Conservation (phyloP, 2,113 vertebrate species). For the Apodemus speciosus region DNA sequence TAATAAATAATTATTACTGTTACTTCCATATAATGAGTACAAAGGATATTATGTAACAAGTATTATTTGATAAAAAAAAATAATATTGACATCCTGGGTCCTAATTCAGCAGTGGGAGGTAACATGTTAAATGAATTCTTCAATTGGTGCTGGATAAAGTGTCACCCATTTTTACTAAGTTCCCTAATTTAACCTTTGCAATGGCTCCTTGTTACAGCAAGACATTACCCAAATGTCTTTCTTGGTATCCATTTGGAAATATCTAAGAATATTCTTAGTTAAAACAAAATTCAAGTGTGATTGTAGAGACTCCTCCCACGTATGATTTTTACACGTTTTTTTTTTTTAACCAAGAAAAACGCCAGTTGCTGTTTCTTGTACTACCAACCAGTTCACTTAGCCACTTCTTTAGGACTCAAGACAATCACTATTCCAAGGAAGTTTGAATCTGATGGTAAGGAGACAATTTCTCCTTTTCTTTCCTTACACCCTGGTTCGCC, state of each 20-base stretch:
- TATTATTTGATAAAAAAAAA: not conserved
- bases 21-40: not conserved
- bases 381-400: not conserved
- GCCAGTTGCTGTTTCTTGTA: not conserved
- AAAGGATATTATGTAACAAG: not conserved
- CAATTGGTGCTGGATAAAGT: not conserved
- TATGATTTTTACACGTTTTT: not conserved
- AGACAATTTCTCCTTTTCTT: conserved; percentile 24
- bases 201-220: not conserved
- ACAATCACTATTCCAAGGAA: not conserved
- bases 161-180: not conserved
- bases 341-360: not conserved
- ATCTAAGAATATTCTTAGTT: not conserved
- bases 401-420: conserved; percentile 9
- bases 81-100: conserved; percentile 10
- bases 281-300: not conserved
- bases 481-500: conserved; percentile 39
- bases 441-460: not conserved
- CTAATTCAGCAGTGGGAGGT: not conserved
- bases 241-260: not conserved
- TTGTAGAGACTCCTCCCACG: not conserved
- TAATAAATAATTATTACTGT: not conserved
- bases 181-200: not conserved
- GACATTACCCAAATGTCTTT: not conserved
- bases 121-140: not conserved